Conservation (phyloP, 2,113 vertebrate genomes). For the Amphilophus citrinellus region DNA sequence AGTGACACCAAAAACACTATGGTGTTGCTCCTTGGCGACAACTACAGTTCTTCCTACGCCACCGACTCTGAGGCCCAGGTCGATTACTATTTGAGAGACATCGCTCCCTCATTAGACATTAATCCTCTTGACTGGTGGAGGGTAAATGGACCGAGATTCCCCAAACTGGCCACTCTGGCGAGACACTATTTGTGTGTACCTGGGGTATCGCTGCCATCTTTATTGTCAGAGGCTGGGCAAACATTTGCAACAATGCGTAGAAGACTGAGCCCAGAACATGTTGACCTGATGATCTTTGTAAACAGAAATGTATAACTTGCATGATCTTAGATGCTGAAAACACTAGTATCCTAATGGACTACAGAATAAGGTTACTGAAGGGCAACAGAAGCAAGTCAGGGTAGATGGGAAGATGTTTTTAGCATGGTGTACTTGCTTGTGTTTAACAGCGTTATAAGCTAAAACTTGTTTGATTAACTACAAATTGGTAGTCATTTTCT, state of each 20-base stretch:
- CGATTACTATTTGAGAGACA: slow-evolving; percentile 74
- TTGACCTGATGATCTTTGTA: slow-evolving; percentile 72
- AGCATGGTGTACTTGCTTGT: not conserved
- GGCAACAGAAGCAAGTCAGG: not conserved
- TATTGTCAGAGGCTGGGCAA: slow-evolving; percentile 62
- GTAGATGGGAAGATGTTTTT: not conserved
- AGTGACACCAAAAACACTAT: slow-evolving; percentile 70
- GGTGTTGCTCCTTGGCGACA: slow-evolving; percentile 68
- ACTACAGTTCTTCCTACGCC: slow-evolving; percentile 70
- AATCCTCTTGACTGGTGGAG: slow-evolving; percentile 76
- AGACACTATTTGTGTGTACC: slow-evolving; percentile 68
- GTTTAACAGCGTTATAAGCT: not conserved
- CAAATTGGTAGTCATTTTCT: not conserved
- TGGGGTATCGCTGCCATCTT: slow-evolving; percentile 56
- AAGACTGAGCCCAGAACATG: slow-evolving; percentile 62
- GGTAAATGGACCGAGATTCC: slow-evolving; percentile 67
- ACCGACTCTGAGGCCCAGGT: slow-evolving; percentile 72
- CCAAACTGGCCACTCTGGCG: slow-evolving; percentile 65
- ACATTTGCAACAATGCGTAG: slow-evolving; percentile 65
- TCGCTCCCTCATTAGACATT: slow-evolving; percentile 66
- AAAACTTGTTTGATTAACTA: not conserved
- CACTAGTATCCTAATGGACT: not conserved
- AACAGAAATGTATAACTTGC: slow-evolving; percentile 62
- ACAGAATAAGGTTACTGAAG: slow-evolving; percentile 8
- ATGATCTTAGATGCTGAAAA: not conserved